Conservation (phyloP, 1,140 invertebrate genomes). For the Drosophila navojoa region DNA sequence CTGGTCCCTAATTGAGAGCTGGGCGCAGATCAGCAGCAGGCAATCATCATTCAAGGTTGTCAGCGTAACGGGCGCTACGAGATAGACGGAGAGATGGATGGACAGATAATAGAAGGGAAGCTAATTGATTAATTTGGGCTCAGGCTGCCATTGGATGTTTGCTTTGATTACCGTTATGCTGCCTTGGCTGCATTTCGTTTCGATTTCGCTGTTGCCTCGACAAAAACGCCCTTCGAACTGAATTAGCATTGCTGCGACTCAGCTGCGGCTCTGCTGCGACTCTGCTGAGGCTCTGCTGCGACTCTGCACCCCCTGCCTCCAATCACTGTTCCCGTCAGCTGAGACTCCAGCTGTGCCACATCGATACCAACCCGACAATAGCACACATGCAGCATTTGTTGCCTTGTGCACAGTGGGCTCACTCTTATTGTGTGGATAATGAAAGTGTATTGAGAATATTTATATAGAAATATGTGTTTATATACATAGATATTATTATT, state of each 20-base stretch:
- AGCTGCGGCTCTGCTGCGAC: not conserved
- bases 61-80: slow-evolving; percentile 3
- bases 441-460: no score
- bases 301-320: slow-evolving; percentile 42
- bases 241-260: not conserved
- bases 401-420: slow-evolving; percentile 36
- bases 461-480: no score
- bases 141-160: not conserved
- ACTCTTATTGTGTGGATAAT: not conserved
- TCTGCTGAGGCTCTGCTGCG: not conserved
- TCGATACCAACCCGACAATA: slow-evolving; percentile 4
- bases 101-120: not conserved
- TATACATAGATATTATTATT: no score
- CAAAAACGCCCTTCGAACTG: slow-evolving; percentile 41
- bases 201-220: slow-evolving; percentile 18
- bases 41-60: slow-evolving; percentile 64
- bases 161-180: slow-evolving; percentile 18
- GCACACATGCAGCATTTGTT: not conserved
- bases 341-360: slow-evolving; percentile 14
- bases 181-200: slow-evolving; percentile 27
- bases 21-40: slow-evolving; percentile 58
- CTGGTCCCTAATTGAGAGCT: slow-evolving; percentile 56
- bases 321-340: slow-evolving; percentile 51
- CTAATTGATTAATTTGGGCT: not conserved
- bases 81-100: not conserved